These are phyloP conservation scores for Rhinogobius similis DNA, from an alignment of 2,113 vertebrate genomes.

Conservation along the genomic window DNA sequence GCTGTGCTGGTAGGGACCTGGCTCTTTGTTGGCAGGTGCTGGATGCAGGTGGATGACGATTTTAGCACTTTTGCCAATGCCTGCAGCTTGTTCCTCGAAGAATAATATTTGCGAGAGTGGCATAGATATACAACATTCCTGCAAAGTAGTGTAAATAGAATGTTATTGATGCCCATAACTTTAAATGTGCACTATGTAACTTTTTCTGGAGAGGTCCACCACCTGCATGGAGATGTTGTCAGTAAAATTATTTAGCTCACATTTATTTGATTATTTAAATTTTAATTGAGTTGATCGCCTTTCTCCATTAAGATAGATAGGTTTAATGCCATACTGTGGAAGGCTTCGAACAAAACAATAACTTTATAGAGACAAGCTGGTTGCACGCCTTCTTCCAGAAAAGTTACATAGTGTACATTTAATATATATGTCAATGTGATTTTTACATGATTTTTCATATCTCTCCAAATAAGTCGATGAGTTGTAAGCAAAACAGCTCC, in stretches of 20 bases:
- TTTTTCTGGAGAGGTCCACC: no score
- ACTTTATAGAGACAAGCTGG: no score
- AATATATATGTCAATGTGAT: not conserved
- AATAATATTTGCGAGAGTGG: conserved; percentile 90
- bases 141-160: conserved; percentile 18
- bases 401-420: no score
- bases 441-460: conserved; percentile 93
- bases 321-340: no score
- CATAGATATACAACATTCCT: conserved; percentile 93
- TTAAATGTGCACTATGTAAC: no score
- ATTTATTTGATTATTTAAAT: no score
- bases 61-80: conserved; percentile 98
- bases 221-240: no score
- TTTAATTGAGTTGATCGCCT: no score
- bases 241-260: no score
- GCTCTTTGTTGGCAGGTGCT: conserved; percentile 84
- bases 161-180: not conserved
- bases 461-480: conserved; percentile 93
- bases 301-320: no score
- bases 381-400: not conserved
- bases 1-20: conserved; percentile 93
- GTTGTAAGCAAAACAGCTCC: conserved; percentile 90
- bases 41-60: conserved; percentile 94
- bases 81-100: conserved; percentile 94
- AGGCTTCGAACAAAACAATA: no score